Base-by-base conservation (phyloP, 1,140 invertebrate genomes). In the Danaus melanippus region DNA sequence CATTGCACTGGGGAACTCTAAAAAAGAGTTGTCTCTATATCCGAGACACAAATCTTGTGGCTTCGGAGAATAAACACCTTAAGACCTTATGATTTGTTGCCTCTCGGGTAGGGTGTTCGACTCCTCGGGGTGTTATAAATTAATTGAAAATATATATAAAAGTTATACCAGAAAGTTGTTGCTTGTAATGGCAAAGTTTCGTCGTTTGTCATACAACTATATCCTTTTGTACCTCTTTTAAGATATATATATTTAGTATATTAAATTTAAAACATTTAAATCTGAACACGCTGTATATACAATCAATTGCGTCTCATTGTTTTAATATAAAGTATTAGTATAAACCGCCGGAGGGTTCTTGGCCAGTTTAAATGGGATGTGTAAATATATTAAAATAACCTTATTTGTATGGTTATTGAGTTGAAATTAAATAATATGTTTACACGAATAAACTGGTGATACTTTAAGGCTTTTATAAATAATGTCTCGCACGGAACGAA, bases 61-160 rank as follows among this genome's bases (percentile, higher is more conserved):
- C 54, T 60, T 58, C 40, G 41, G 63, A 45, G 64, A 62, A 56
- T 69, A 58, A 62, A 60, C 62, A 59, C 66, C 62, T 62, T 70
- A 71, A 66, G 60, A 62, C 64, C 56, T 41, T 66, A 74, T 74
- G 71, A 74, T 74, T 74, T 74, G 70, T 74, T 60, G 59, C 61
- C 59, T 47, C 42, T 54, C 55, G 53, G 60, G 52, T 57, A 57
- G 66, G 56, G 10, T 61, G 66, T 62, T 59, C 15, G 9, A 54
- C 52, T 45, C 55, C 21, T 32, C 6, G 21, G 21, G 21, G 21
- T 32, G 21, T 32, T 32, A 8, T 32, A 32, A 32, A 32, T 32
- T 32, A 32, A 32, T 32, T 32, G 21, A 32, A 32, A 32, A 32
- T 32, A 32, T n/a, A n/a, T 32, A 32, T 32, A 32, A 32, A 32